Base-by-base conservation (phyloP, 2,113 vertebrate species). In the Eleginops maclovinus region DNA sequence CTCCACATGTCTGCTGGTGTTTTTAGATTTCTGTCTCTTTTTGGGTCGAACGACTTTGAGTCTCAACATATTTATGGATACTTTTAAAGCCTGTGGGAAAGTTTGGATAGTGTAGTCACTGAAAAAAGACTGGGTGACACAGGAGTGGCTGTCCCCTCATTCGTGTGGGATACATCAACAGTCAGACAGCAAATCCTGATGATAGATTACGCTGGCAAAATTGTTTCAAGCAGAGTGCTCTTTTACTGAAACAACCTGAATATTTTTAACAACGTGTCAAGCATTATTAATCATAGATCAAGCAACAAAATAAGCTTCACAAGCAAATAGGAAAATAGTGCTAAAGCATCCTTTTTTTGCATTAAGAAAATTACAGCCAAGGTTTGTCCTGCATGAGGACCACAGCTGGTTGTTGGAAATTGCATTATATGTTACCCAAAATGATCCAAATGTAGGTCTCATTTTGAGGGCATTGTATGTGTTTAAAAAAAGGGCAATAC, bases 231-330 rank as follows among this genome's bases (percentile, higher is more conserved):
- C 67, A 62, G 50, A 60, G 67, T 53, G 43, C 49, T 53, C 26
- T 69, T 70, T 74, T 31, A 76, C 28, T 54, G 21, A 59, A 75
- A 77, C 68, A 51, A 49, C 59, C 53, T 62, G 49, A 84, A n/a
- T 58, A 59, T 81, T 28, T 59, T 10, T 26, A 7, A 26, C n/a
- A 47, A 72, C 49, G 53, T 50, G 66, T 59, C 71, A 43, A 46
- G 43, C 69, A 46, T 79, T 16, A 21, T 59, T 81, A 66, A 72
- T 70, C 59, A 79, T 19, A 72, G 43, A 76, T 51, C 64, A 63
- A 24, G 14, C 1, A 53, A 79, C 51, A 53, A 53, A 46, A 66
- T 62, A n/a, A 15, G 50, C 56, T 79, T 80, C 40, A 72, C n/a
- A 64, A 66, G 73, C 44, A 56, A 66, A 81, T 59, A 66, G 81